Evolutionary conservation across 2,888 invertebrate genomes (phyloP), one percentile per base, ranked within the genome.

Genomic region (Serrognathus titanus): DNA sequence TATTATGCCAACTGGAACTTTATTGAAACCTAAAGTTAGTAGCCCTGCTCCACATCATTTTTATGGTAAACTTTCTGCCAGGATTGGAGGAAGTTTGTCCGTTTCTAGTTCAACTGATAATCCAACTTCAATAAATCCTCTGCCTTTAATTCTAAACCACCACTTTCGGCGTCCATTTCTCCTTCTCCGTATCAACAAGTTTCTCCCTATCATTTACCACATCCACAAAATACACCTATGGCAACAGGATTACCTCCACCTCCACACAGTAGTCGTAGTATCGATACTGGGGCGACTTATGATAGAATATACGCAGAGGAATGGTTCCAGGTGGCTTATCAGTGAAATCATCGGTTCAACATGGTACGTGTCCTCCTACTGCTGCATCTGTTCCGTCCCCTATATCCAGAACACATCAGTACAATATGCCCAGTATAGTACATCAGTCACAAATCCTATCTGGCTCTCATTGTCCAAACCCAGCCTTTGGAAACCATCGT

Each of bases 401-500:
- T 2, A 66, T 72, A 1, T 62, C 67, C 73, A 78, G 83, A 57
- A 80, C 82, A 8, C 75, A 77, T 47, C 76, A 78, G 64, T 78
- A 63, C 73, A 68, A 68, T 55, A 62, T 78, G 57, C 83, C 83
- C 13, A 78, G 81, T 10, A 79, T 80, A 6, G 70, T 69, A 41
- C 61, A 74, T 45, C 71, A 72, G 36, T 66, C 70, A 37, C 71
- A 69, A n/a, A 62, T 62, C 58, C 46, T 65, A 11, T 74, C 73
- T 36, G 70, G 79, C 45, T 74, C 80, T 53, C 79, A 82, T 61
- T 72, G 85, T 87, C 70, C 90, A 91, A 76, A 88, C 88, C 55
- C 90, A 90, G 71, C 91, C 91, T 9, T 79, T 91, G 36, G 90
- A 91, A n/a, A n/a, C n/a, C n/a, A n/a, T n/a, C n/a, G n/a, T n/a